Conservation (phyloP, 1,140 invertebrate genomes). For the Drosophila pseudoananassae region DNA sequence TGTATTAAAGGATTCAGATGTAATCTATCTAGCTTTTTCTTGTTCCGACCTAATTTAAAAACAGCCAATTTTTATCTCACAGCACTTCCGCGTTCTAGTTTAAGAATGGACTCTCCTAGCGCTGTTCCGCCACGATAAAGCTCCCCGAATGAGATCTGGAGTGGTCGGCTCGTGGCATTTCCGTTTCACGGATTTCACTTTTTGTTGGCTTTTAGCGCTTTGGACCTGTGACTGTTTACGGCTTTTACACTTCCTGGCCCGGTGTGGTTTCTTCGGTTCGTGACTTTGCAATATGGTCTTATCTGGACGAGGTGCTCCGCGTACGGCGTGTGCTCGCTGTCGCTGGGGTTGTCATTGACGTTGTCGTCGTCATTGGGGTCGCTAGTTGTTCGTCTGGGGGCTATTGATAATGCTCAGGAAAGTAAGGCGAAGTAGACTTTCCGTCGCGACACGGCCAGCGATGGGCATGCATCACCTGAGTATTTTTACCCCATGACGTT, state of each 20-base stretch:
- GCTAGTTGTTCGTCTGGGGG: background rate
- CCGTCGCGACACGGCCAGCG: slow-evolving; percentile 34
- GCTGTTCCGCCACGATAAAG: background rate
- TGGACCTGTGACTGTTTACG: slow-evolving; percentile 41
- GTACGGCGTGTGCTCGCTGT: slow-evolving; percentile 26
- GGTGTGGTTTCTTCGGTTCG: slow-evolving; percentile 38
- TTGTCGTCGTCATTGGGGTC: background rate
- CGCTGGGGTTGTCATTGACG: slow-evolving; percentile 11
- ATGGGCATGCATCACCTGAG: slow-evolving; percentile 38
- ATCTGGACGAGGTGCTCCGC: slow-evolving; percentile 38
- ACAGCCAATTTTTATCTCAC: too few species aligned
- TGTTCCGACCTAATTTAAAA: too few species aligned
- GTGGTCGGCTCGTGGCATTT: slow-evolving; percentile 61
- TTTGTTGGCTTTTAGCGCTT: slow-evolving; percentile 25
- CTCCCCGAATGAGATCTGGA: slow-evolving; percentile 52
- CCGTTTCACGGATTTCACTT: slow-evolving; percentile 55
- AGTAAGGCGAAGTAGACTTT: slow-evolving; percentile 36
- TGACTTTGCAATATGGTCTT: slow-evolving; percentile 61
- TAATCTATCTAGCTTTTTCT: too few species aligned
- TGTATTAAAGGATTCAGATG: too few species aligned
- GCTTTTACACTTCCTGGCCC: slow-evolving; percentile 65
- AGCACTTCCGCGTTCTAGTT: background rate
- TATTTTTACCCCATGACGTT: slow-evolving; percentile 54
- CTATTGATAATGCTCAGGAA: slow-evolving; percentile 11
- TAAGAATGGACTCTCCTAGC: background rate